Evolutionary conservation across 2,888 invertebrate species (phyloP).

Genomic region (Catonia carolina): DNA sequence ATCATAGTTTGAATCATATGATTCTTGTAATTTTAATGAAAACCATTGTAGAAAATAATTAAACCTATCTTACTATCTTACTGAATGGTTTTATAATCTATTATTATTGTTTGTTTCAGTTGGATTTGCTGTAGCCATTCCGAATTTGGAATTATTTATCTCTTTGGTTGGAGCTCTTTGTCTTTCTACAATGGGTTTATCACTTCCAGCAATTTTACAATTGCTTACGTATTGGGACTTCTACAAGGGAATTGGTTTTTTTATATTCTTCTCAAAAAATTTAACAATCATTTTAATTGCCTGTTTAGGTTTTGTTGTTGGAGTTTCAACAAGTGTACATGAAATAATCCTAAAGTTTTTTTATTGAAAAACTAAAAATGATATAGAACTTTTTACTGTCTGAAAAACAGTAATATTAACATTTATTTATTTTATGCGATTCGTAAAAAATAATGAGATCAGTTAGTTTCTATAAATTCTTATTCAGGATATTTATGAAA

Average conservation of each 20-base stretch:
- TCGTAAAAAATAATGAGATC: too few species aligned
- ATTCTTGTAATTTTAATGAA: too few species aligned
- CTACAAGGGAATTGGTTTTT: conserved; percentile 46
- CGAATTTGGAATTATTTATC: conserved; percentile 63
- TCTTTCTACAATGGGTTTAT: conserved; percentile 78
- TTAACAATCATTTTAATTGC: conserved; percentile 54
- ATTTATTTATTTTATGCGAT: too few species aligned
- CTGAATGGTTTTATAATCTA: too few species aligned
- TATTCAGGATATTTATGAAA: too few species aligned
- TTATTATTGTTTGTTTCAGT: conserved; percentile 63
- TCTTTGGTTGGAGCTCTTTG: conserved; percentile 84
- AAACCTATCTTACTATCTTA: too few species aligned
- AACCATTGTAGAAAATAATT: too few species aligned
- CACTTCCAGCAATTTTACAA: conserved; percentile 85
- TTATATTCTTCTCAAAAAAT: conserved; percentile 35
- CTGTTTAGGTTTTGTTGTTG: conserved; percentile 58
- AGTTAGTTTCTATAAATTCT: too few species aligned
- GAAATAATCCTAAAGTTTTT: conserved; percentile 56
- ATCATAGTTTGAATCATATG: too few species aligned
- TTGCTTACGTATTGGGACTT: conserved; percentile 73
- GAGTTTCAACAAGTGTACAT: conserved; percentile 60
- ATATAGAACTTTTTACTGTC: too few species aligned
- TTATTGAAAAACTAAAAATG: conserved; percentile 32
- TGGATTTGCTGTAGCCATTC: conserved; percentile 74
- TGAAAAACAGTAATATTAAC: too few species aligned